Evolutionary conservation across 2,113 vertebrate species (phyloP).

Genomic region (Pachycephala philippinensis): DNA sequence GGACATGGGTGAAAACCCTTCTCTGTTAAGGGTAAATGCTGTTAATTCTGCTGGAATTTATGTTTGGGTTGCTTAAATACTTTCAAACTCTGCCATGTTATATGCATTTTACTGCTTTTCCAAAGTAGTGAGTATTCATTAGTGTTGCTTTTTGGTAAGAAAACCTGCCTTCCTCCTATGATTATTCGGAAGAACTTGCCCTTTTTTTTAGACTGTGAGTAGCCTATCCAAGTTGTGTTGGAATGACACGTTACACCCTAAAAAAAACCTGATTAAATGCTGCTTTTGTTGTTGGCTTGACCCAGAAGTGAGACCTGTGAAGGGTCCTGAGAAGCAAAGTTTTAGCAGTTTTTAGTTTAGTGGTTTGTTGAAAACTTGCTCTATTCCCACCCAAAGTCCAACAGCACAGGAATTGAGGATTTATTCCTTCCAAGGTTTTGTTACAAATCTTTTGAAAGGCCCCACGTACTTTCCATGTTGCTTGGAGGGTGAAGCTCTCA

Average conservation of each 20-base stretch:
- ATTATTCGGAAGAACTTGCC: background rate
- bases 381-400: background rate
- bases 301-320: background rate
- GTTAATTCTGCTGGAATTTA: background rate
- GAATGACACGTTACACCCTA: accelerated
- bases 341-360: background rate
- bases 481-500: background rate
- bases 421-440: background rate
- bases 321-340: background rate
- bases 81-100: background rate
- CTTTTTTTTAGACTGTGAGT: background rate
- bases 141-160: background rate
- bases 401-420: background rate
- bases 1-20: background rate
- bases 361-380: background rate
- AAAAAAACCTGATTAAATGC: background rate
- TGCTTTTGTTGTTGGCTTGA: background rate
- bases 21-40: background rate
- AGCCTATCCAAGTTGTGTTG: background rate
- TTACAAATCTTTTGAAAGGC: background rate
- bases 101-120: background rate
- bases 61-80: background rate
- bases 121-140: background rate
- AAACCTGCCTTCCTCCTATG: background rate
- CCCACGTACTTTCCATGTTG: accelerated